Evolutionary conservation across 1,140 invertebrate genomes (phyloP).

Genomic region (Rhyacophila brunnea): DNA sequence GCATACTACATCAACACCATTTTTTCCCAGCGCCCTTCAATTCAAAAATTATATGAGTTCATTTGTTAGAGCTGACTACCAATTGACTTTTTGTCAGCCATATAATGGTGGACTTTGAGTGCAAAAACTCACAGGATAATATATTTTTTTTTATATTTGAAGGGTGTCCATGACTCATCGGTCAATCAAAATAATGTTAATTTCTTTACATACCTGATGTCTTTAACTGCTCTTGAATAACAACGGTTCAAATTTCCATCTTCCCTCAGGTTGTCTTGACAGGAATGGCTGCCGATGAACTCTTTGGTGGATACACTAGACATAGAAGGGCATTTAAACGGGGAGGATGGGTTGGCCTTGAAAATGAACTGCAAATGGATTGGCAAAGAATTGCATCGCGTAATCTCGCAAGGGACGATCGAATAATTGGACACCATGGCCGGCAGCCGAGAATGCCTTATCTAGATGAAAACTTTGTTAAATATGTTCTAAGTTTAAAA

Average conservation of each 20-base stretch:
- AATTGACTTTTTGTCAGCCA: no score
- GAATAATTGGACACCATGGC: constrained; percentile 77
- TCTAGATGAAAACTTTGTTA: constrained; percentile 86
- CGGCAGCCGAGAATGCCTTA: constrained; percentile 85
- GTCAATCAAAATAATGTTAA: no score
- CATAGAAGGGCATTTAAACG: constrained; percentile 74
- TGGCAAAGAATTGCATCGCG: constrained; percentile 82
- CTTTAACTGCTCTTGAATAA: no score
- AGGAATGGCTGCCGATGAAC: constrained; percentile 96
- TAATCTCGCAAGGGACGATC: constrained; percentile 93
- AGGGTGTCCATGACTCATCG: no score
- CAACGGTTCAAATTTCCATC: no score
- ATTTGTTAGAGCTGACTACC: no score
- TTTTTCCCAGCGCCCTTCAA: not conserved
- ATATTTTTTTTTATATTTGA: no score
- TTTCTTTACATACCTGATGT: no score
- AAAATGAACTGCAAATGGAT: constrained; percentile 72
- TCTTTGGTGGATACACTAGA: constrained; percentile 91
- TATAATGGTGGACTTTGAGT: no score
- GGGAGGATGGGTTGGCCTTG: constrained; percentile 65
- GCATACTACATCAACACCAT: not conserved
- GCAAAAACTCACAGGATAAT: no score
- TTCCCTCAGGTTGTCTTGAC: constrained; percentile 80
- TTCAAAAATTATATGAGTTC: no score
- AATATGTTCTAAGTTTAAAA: constrained; percentile 68